Base-by-base conservation (phyloP, 2,113 vertebrate species). In the Coptodon bakossiorum region DNA sequence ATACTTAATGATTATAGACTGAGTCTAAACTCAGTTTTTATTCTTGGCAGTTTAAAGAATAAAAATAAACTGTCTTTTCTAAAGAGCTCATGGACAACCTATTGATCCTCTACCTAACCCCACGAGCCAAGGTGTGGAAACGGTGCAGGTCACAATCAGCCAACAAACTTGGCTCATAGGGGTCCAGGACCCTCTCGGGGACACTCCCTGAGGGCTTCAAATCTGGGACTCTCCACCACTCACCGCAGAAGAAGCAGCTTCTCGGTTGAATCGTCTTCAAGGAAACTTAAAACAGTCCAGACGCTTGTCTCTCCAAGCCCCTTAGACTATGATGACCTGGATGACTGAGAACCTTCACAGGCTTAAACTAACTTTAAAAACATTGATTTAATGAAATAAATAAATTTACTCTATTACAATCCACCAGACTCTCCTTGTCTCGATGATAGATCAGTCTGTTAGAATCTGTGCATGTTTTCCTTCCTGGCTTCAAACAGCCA, bases 91-190 rank as follows among this genome's bases (percentile, higher is more conserved):
- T 7, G 57, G 27, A 59, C 31, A 34, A 34, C 2, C 59, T 63
- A 36, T 11, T 36, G 31, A 63, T 11, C 59, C 59, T 63, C 31
- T 1, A 11, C 59, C 2, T 63, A 36, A 19, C 19, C 59, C 29
- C 59, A 36, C 2, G 3, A 63, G 59, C 29, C 27, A 61, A 34
- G 29, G 57, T 61, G 16, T 61, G 9, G 9, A 63, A 34, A 11
- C 2, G 1, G 2, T 1, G 2, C 1, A 0, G 59, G 29, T 0
- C 59, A 36, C 59, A 63, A 63, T 63, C 17, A 63, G 59, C 31
- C 59, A 36, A 0, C 16, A 63, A 36, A 1, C 29, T 5, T 63
- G 29, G 29, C 29, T 63, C 59, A 63, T 9, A 34, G 9, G 59
- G 59, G 31, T 63, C 31, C 59, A n/a, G 1, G 31, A 36, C 59